Base-by-base conservation (phyloP, 2,797 vertebrate genomes). In the Clamator glandarius region DNA sequence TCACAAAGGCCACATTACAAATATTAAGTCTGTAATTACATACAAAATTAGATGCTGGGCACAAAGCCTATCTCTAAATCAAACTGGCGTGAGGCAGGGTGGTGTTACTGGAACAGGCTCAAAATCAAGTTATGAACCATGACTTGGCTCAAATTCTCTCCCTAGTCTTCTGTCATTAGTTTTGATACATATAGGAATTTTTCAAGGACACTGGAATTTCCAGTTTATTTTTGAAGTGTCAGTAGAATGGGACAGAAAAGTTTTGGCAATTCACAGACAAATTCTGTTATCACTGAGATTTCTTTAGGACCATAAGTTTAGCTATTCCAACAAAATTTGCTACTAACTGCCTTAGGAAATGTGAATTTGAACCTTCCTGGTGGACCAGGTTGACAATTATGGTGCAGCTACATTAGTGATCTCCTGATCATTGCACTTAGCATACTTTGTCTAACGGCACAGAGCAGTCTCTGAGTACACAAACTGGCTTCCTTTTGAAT, bases 51-150 rank as follows among this genome's bases (percentile, higher is more conserved):
- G 82, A 31, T 36, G 63, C 82, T 68, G 62, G 95, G 83, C 86
- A 86, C 26, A n/a, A 81, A 93, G 79, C 89, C 94, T 93, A 89
- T 92, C 91, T 92, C 70, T 93, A 96, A 96, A 96, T 89, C 89
- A 96, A 96, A 80, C 39, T 62, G 75, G 57, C 66, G 33, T 87
- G 92, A 96, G 83, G 81, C 89, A 61, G 91, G 82, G 74, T n/a
- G 73, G 78, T 90, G 84, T 73, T 91, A 84, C 87, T 95, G 92
- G 87, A 95, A 92, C 76, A 86, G 82, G 73, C 92, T 96, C 64
- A 82, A 75, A 73, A 87, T 91, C 82, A 84, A 90, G 85, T 51
- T 86, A 88, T 28, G 61, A 90, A 57, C 87, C 93, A 92, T 88
- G 92, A 87, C 93, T 96, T 95, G 96, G 87, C 67, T 76, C 86